Base-by-base conservation (phyloP, 2,113 vertebrate species). In the Phyllopteryx taeniolatus region DNA sequence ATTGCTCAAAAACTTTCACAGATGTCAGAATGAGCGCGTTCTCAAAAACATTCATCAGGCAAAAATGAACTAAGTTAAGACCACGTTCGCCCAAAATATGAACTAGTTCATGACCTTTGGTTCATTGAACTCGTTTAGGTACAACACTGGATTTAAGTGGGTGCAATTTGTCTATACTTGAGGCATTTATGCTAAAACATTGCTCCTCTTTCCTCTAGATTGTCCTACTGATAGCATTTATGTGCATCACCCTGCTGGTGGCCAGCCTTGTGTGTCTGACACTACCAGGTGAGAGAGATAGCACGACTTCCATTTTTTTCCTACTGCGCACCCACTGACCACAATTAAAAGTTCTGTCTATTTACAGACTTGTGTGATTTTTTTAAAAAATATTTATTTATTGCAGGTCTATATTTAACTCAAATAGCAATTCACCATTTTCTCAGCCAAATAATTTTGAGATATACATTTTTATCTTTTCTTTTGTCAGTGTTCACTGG, bases 241-340 rank as follows among this genome's bases (percentile, higher is more conserved):
- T 99, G 97, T 99, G 97, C 80, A 92, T 98, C 89, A 99, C 98
- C 0, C 92, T 99, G 84, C 90, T 99, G 83, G 92, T 96, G 60
- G 95, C 98, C 84, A 99, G 98, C 91, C 94, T 99, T 91, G 90
- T 99, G 89, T 99, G 98, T 89, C 94, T 99, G 86, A 99, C 96
- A 17, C 91, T 99, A 75, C 97, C 98, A 95, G 98, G 98, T 99
- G 86, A 87, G 68, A 47, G 93, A 87, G 17, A 54, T 0, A 62
- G 65, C 5, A 57, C 39, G 54, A 47, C 44, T 47, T 46, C 33
- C 60, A 4, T 15, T 61, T 72, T 78, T 76, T 42, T 27, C 3
- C 1, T n/a, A 5, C 35, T 14, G 54, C 27, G 63, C 68, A 79
- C 43, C 70, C 76, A 84, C 44, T 47, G 60, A 70, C 74, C 70